Evolutionary conservation across 2,888 invertebrate genomes (phyloP), one percentile per base, ranked within the genome.

Genomic region (Merodon equestris): DNA sequence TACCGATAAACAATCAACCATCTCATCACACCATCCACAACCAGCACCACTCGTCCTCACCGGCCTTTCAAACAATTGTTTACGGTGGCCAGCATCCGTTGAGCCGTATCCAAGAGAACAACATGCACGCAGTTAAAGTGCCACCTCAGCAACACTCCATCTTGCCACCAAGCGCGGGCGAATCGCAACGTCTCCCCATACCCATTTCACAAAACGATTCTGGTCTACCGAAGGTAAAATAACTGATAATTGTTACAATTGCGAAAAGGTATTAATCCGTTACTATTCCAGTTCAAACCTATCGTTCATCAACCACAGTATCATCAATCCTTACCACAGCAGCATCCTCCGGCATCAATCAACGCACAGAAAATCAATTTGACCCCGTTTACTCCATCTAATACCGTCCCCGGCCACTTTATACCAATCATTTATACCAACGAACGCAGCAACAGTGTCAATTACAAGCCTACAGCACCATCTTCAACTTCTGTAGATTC

Each of bases 371-470:
- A 89, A 85, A 82, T 86, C 84, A 87, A 89, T 85, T 89, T 89
- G 84, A 91, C 90, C 50, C 91, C 91, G 81, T 91, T 91, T 86
- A 87, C 89, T 82, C 89, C 90, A 79, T 89, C 88, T 81, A 91
- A 91, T 84, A 90, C 90, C 66, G 83, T 91, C 76, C 91, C 91
- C 14, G 91, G 91, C 63, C 88, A 90, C 79, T 91, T 91, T 85
- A 85, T 89, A 77, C 91, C 91, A 48, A 91, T 91, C 83, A 86
- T 88, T 85, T 88, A 88, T 85, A 84, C 86, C 53, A 83, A 79
- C 42, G 68, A 81, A 50, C 73, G 67, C 12, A 66, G 60, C 9
- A 76, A 81, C 42, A 81, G 58, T 48, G 36, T 67, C 15, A 79
- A 81, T 68, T 74, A 75, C 61, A 79, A 79, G 36, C 51, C 70